Evolutionary conservation across 35 echinoderm and acorn worm species (phyloP), one percentile per base, ranked within the genome.

Genomic region (Stichopus chloronotus): DNA sequence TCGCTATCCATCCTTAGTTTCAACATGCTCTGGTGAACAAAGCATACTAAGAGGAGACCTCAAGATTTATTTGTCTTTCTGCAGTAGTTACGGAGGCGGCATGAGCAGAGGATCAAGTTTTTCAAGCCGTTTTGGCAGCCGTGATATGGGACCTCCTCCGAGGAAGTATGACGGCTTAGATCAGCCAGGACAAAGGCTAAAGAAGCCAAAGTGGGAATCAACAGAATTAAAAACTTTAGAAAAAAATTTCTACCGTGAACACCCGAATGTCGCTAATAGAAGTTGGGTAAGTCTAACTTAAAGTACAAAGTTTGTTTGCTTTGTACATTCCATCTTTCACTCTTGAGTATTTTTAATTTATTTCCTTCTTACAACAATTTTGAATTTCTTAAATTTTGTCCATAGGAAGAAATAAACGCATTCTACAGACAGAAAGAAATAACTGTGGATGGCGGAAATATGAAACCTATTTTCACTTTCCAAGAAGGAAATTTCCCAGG

Each of bases 401-500:
- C 72, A 80, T 92, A 98, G 97, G 86, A 68, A 5, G 95, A 96
- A 14, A 93, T 98, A 58, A 53, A 98, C 14, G 14, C 20, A 16
- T 98, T 82, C 78, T 86, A 82, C 57, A 61, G 52, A 22, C 78
- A 72, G 16, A 92, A 90, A 56, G 87, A 94, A 69, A 93, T 98
- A 43, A 98, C 97, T 63, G 92, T 94, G 0, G 88, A 90, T 57
- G 93, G 97, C 13, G 88, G 72, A 12, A 87, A 90, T 58, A 55
- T 92, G 63, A 96, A 87, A 80, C 97, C 94, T 55, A 87, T 96
- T 7, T 78, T 92, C 52, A 9, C 80, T 9, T 98, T 98, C 30
- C 59, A 83, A 53, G 97, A 98, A 87, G 94, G 93, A 58, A 54
- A 84, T 43, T 98, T 98, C 91, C 97, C 97, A 94, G 97, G 97